Conservation (phyloP, 2,113 vertebrate genomes). For the Trematomus loennbergii region DNA sequence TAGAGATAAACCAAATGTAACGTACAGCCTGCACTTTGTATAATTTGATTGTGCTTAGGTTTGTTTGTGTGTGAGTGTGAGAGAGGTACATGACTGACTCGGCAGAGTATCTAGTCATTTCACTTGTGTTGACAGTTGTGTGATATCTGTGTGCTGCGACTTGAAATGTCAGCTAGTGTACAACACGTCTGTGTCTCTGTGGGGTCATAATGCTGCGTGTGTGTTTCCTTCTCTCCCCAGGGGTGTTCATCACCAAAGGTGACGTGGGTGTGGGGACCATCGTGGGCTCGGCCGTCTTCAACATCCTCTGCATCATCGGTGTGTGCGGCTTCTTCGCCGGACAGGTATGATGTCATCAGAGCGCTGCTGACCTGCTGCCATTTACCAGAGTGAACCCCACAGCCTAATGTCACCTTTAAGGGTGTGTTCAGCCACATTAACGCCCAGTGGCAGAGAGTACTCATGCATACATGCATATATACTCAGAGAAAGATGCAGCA, state of each 20-base stretch:
- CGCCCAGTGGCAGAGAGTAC: neutral
- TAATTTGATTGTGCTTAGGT: too few species aligned
- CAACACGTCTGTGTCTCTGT: neutral
- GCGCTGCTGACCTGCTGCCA: constrained; percentile 19
- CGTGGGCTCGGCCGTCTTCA: constrained; percentile 94
- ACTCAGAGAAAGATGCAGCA: constrained; percentile 37
- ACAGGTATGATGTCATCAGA: constrained; percentile 83
- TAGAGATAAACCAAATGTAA: too few species aligned
- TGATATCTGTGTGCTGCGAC: constrained; percentile 9
- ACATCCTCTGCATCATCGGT: constrained; percentile 96
- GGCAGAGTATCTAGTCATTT: neutral
- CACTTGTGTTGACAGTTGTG: constrained; percentile 19
- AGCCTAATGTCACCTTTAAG: constrained; percentile 46
- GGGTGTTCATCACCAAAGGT: constrained; percentile 95
- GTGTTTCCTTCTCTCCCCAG: constrained; percentile 72
- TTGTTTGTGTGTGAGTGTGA: neutral
- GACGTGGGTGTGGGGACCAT: constrained; percentile 96
- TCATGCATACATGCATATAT: constrained; percentile 14
- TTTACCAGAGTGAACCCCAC: neutral
- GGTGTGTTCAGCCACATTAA: constrained; percentile 23
- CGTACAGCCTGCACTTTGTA: too few species aligned
- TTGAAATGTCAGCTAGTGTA: constrained; percentile 21
- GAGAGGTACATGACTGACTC: constrained; percentile 2
- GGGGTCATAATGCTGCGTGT: neutral
- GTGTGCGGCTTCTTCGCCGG: constrained; percentile 96